Base-by-base conservation (phyloP, 2,797 vertebrate genomes). In the Cirrhinus molitorella region DNA sequence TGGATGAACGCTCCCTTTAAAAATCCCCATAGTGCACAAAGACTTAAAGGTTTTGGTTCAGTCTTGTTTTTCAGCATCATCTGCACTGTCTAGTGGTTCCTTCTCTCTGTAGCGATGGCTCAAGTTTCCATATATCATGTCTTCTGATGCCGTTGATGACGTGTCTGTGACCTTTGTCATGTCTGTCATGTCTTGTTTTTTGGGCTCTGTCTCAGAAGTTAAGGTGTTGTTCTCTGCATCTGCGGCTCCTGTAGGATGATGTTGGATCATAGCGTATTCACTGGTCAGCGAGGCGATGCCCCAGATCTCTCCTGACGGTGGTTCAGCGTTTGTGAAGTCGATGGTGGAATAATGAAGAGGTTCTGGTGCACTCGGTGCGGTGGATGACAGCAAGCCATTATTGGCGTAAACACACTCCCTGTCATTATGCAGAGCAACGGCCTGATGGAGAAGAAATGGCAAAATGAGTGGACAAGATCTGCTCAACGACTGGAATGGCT, bases 271-370 rank as follows among this genome's bases (percentile, higher is more conserved):
- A 17, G 76, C n/a, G 5, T 84, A 79, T 4, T 79, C 76, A n/a
- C 57, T 0, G 6, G 57, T 79, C 21, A 84, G 67, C 0, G 82
- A 61, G 12, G 68, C 79, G 4, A 66, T 11, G 21, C 57, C 76
- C 17, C 16, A 45, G 45, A 79, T 79, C 61, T 73, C 59, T 43
- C 47, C 57, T n/a, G 55, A 79, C 6, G 14, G 1, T 11, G n/a
- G 21, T 43, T 71, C 17, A 8, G 6, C 5, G 13, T 79, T 79
- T 8, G 45, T 49, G 31, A 84, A 84, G 43, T 28, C 5, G 10
- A 84, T 73, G 12, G 67, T 31, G 67, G 66, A 40, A 31, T 84
- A 84, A 65, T 65, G 66, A 14, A 43, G 75, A 51, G 10, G 51
- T 37, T 72, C 83, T 14, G 40, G 19, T 40, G 49, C 0, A 17